These are phyloP conservation scores for Chlorospingus semifuscus DNA, from an alignment of 2,797 vertebrate genomes.

Conservation along the genomic window DNA sequence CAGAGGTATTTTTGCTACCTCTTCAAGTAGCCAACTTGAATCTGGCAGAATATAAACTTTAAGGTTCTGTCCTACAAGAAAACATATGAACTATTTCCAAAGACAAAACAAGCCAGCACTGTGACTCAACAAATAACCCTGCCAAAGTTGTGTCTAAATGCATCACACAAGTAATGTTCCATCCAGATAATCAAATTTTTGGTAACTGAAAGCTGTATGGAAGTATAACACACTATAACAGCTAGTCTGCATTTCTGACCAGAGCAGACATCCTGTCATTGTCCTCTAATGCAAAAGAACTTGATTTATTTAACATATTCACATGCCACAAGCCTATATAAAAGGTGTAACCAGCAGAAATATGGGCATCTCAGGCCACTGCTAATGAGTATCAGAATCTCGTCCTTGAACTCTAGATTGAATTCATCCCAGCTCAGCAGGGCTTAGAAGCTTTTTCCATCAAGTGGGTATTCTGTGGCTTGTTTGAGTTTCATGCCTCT, in stretches of 20 bases:
- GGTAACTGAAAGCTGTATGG: not conserved
- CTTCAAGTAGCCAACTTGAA: not conserved
- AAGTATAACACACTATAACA: not conserved
- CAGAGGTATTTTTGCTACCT: not conserved
- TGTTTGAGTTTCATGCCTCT: not conserved
- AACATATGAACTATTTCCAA: not conserved
- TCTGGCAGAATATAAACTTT: not conserved
- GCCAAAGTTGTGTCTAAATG: not conserved
- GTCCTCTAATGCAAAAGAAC: not conserved
- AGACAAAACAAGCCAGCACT: not conserved
- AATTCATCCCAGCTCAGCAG: not conserved
- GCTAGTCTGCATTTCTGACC: not conserved
- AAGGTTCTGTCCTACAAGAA: not conserved
- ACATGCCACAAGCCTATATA: not conserved
- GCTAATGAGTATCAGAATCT: not conserved
- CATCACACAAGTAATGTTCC: not conserved
- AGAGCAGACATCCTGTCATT: not conserved
- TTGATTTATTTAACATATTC: not conserved
- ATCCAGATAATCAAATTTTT: not conserved
- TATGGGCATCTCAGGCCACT: not conserved
- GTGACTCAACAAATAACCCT: not conserved
- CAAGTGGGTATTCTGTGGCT: constrained; percentile 13
- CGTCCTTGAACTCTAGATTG: not conserved
- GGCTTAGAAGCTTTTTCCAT: constrained; percentile 1
- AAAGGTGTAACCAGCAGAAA: not conserved